Percentiles rank a stretch among this genome's conserved stretches.
phyloP scores from a whole-genome alignment of 2,113 vertebrate genomes.

The Cryptotis parvus region DNA sequence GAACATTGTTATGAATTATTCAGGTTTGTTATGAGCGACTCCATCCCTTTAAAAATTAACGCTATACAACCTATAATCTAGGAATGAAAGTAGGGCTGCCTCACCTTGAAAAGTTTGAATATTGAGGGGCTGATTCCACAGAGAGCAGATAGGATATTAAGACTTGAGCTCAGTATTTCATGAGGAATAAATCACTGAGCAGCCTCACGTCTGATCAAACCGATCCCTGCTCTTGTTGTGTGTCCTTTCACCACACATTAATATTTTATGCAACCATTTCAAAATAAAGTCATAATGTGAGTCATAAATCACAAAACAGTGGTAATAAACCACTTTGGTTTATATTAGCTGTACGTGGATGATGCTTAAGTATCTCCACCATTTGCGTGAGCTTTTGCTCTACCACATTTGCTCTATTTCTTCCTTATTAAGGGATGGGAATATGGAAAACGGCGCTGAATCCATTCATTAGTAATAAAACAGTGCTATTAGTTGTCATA shows the following conservation, averaged over 20 bases:
- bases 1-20: constrained; percentile 88
- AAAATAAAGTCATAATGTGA: constrained; percentile 89
- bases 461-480: constrained; percentile 80
- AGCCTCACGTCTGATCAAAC: constrained; percentile 69
- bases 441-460: constrained; percentile 78
- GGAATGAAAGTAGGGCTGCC: neutral
- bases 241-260: constrained; percentile 86
- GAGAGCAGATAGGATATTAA: constrained; percentile 36
- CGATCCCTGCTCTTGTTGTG: constrained; percentile 76
- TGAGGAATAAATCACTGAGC: constrained; percentile 71
- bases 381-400: constrained; percentile 84
- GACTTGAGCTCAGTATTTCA: constrained; percentile 48
- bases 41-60: constrained; percentile 80
- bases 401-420: constrained; percentile 70
- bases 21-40: constrained; percentile 85
- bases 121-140: constrained; percentile 43
- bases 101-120: constrained; percentile 77
- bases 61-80: constrained; percentile 32
- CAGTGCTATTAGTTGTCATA: constrained; percentile 81
- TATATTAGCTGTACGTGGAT: constrained; percentile 78
- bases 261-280: constrained; percentile 90
- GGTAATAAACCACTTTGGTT: constrained; percentile 86
- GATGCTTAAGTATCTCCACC: constrained; percentile 82
- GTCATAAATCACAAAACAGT: constrained; percentile 88
- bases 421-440: constrained; percentile 81